phyloP scores from a whole-genome alignment of 2,797 vertebrate genomes.

The Rhyacichthys aspro region DNA sequence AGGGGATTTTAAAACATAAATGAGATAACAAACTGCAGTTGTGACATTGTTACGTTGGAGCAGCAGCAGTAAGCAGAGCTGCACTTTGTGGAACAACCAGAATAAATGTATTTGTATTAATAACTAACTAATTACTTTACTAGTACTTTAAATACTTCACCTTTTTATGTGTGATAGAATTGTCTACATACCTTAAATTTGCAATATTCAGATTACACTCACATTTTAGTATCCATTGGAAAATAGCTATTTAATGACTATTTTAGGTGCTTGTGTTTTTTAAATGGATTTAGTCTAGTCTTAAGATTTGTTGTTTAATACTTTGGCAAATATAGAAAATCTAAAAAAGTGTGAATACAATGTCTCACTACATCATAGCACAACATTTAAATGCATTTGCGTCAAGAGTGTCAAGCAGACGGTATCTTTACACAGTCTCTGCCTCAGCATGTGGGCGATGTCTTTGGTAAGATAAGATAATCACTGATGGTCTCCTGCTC shows the following conservation, averaged over 20 bases:
- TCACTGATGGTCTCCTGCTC: constrained; percentile 51
- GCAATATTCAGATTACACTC: too few relatives aligned
- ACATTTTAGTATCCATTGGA: too few relatives aligned
- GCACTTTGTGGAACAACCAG: neutral
- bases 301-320: neutral
- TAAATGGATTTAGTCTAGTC: too few relatives aligned
- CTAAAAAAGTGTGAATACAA: neutral
- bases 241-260: too few relatives aligned
- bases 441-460: constrained; percentile 30
- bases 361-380: neutral
- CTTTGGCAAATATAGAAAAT: neutral
- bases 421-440: constrained; percentile 15
- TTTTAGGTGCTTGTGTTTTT: too few relatives aligned
- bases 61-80: neutral
- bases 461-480: constrained; percentile 41
- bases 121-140: too few relatives aligned
- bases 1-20: constrained; percentile 9
- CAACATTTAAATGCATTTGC: neutral
- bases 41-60: constrained; percentile 7
- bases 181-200: too few relatives aligned
- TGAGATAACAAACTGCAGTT: constrained; percentile 9
- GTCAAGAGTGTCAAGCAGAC: constrained; percentile 1
- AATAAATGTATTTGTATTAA: too few relatives aligned
- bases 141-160: too few relatives aligned
- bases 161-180: too few relatives aligned